Base-by-base conservation (phyloP, 2,797 vertebrate species). In the Gobio occitaniae region DNA sequence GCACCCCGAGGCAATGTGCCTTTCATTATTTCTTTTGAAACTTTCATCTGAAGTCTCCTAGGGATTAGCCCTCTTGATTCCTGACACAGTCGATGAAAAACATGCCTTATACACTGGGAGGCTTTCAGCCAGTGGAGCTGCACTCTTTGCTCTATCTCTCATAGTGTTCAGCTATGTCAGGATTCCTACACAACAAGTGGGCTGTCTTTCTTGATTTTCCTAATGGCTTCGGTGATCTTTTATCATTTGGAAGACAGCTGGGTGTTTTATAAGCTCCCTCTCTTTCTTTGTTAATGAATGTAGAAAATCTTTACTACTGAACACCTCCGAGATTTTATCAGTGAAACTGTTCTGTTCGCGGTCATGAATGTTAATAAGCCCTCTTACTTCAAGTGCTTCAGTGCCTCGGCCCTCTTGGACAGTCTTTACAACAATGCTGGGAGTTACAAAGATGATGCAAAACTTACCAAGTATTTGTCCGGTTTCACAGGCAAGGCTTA, bases 11-110 rank as follows among this genome's bases (percentile, higher is more conserved):
- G 95, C 95, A 89, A 89, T 93, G 86, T 90, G 93, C 91, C 94
- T 95, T 95, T 95, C 94, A 95, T 95, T 95, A 94, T 95, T 95
- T 95, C 94, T 95, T 95, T 94, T 95, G 93, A 95, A 96, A 95
- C 94, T 95, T 96, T 95, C 94, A 95, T 95, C 94, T 95, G 92
- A 95, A 94, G 93, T 95, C 94, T 95, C 94, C 89, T 91, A 94
- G 94, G 95, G 93, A 95, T 95, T 94, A 95, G 94, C 93, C 92
- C 93, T 95, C 95, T 95, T 96, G 94, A 95, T 96, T 96, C 93
- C 94, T 94, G 95, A 95, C 94, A 95, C 93, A 95, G 93, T 95
- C 94, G 94, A 95, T 95, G 94, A 95, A 95, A 95, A 96, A 95
- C 95, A 95, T 94, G 94, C 91, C 92, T 94, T 90, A 92, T 94